Percentiles rank a stretch among this genome's conserved stretches.
phyloP scores from a whole-genome alignment of 2,113 vertebrate genomes.

The Manacus vitellinus region DNA sequence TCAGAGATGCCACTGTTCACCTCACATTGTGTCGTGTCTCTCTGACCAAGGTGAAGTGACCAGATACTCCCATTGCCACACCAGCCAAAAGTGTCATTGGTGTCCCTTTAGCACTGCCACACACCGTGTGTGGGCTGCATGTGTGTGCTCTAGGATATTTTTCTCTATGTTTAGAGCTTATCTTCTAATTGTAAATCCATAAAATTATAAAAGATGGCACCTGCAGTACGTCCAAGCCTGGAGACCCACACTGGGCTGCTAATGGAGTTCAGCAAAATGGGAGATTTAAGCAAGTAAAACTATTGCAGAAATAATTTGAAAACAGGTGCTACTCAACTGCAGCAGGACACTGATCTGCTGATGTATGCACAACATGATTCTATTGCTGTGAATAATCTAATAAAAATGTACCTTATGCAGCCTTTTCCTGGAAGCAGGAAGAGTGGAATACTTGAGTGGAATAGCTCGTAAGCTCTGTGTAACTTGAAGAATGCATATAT shows the following conservation, averaged over 20 bases:
- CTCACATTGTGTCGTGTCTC: accelerated
- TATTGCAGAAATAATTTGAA: not conserved
- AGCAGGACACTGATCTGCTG: constrained; percentile 20
- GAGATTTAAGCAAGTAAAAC: not conserved
- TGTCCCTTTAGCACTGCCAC: not conserved
- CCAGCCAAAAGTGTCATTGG: not conserved
- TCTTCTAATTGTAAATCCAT: not conserved
- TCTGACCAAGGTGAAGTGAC: not conserved
- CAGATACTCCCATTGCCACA: not conserved
- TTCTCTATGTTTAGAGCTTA: not conserved
- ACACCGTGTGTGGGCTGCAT: accelerated
- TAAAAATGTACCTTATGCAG: constrained; percentile 7
- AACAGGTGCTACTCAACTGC: constrained; percentile 12
- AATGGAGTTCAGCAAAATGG: not conserved
- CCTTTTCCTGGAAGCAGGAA: constrained; percentile 17
- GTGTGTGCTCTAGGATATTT: not conserved
- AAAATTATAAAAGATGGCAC: not conserved
- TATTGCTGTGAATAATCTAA: constrained; percentile 17
- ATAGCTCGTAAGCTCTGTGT: not conserved
- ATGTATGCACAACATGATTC: not conserved
- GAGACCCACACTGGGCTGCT: not conserved
- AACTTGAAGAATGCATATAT: not conserved
- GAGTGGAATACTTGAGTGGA: not conserved
- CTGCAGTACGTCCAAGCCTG: not conserved
- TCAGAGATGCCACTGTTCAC: not conserved